phyloP scores from a whole-genome alignment of 1,140 invertebrate genomes.

The Drosophila carrolli region DNA sequence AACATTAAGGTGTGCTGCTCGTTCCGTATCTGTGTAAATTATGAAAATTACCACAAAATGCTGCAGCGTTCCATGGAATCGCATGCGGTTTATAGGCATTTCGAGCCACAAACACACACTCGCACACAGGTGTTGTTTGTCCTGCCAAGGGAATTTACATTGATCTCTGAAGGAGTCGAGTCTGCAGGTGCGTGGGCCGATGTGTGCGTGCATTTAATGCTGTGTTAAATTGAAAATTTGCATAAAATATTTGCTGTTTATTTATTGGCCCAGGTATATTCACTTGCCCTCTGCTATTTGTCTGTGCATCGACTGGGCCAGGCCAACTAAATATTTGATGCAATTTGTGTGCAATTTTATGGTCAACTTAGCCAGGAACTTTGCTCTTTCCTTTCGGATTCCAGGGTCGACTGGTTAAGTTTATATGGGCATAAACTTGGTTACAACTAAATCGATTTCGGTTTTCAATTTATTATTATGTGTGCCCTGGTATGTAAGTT shows the following conservation, averaged over 20 bases:
- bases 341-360: constrained; percentile 81
- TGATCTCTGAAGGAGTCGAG: constrained; percentile 53
- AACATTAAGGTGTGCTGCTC: constrained; percentile 55
- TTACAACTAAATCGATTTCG: constrained; percentile 54
- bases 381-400: constrained; percentile 15
- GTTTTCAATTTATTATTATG: constrained; percentile 50
- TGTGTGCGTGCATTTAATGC: constrained; percentile 67
- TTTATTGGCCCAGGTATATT: constrained; percentile 59
- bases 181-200: constrained; percentile 7
- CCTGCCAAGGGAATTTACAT: constrained; percentile 56
- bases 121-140: constrained; percentile 53
- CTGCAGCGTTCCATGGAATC: constrained; percentile 40
- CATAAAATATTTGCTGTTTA: constrained; percentile 82
- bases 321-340: constrained; percentile 78
- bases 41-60: constrained; percentile 75
- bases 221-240: constrained; percentile 83
- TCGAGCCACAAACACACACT: constrained; percentile 51
- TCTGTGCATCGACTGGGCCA: constrained; percentile 43
- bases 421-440: constrained; percentile 44
- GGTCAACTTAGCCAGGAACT: constrained; percentile 63
- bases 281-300: constrained; percentile 32
- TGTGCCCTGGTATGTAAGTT: constrained; percentile 33
- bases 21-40: constrained; percentile 56
- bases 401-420: constrained; percentile 2
- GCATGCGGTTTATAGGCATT: constrained; percentile 59